Conservation (phyloP, 2,888 invertebrate species). For the Eupithecia exiguata region DNA sequence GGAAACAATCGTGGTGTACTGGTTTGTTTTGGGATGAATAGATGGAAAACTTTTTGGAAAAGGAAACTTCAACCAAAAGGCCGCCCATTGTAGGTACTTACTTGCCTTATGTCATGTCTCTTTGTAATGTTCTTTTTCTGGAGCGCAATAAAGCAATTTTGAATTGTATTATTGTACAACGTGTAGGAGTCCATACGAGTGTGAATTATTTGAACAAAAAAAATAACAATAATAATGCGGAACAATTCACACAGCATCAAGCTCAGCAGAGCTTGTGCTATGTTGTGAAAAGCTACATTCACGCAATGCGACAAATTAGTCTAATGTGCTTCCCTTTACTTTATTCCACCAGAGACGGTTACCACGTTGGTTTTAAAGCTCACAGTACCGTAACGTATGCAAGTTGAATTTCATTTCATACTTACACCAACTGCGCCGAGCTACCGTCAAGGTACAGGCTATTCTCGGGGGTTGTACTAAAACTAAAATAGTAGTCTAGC, state of each 20-base stretch:
- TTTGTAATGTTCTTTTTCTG: too few relatives aligned
- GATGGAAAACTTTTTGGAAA: neutral
- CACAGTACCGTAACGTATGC: neutral
- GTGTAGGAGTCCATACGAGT: too few relatives aligned
- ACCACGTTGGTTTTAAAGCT: neutral
- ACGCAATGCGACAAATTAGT: neutral
- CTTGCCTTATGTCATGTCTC: too few relatives aligned
- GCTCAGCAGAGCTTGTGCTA: neutral
- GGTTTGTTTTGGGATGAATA: neutral
- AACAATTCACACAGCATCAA: neutral
- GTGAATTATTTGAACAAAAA: too few relatives aligned
- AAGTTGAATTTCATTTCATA: constrained; percentile 13
- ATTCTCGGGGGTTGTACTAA: constrained; percentile 1
- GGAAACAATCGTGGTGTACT: neutral
- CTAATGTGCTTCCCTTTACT: neutral
- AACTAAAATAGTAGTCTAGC: constrained; percentile 24
- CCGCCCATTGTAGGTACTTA: too few relatives aligned
- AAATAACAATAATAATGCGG: too few relatives aligned
- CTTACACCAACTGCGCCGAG: constrained; percentile 2
- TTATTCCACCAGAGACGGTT: neutral
- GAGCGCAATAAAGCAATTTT: too few relatives aligned
- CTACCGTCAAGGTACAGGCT: neutral
- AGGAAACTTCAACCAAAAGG: too few relatives aligned
- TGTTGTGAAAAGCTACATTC: neutral
- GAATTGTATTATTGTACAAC: too few relatives aligned